A percentile compares a stretch with the other conserved stretches of the same genome.
Conservation (phyloP, 30 jellyfish, hydroid and myxozoan genomes). For the Clytia hemisphaerica region DNA sequence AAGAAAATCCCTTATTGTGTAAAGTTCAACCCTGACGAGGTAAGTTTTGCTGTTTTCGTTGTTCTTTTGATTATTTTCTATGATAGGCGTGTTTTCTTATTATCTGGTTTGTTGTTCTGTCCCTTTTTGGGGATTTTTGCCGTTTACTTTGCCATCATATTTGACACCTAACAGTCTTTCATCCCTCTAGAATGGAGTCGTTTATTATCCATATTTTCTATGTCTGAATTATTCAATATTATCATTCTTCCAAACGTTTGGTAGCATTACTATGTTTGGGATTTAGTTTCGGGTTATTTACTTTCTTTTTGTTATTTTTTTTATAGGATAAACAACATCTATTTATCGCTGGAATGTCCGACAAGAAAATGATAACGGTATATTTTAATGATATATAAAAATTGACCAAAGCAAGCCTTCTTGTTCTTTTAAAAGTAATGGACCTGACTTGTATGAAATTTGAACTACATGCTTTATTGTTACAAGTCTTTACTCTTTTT, state of each 20-base stretch:
- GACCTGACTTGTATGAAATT: no score
- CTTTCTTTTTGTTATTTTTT: background rate
- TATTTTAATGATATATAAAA: background rate
- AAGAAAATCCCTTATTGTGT: conserved; percentile 94
- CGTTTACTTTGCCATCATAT: no score
- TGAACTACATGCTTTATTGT: background rate
- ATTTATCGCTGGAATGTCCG: conserved; percentile 98
- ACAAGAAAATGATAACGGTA: conserved; percentile 95
- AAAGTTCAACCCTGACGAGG: conserved; percentile 98
- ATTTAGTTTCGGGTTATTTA: no score
- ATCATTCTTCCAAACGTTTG: no score
- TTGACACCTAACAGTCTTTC: no score
- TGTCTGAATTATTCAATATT: no score
- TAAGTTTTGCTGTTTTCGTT: conserved; percentile 5
- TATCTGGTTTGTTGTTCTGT: background rate
- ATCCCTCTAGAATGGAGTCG: no score
- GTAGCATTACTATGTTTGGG: background rate
- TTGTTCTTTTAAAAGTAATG: background rate
- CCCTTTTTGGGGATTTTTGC: no score
- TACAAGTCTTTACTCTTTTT: background rate
- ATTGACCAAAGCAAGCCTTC: no score
- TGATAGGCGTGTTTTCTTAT: background rate
- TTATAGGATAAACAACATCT: conserved; percentile 89
- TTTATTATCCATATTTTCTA: no score
- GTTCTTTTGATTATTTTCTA: background rate